Conservation (phyloP, 1,140 invertebrate species). For the Euglossa dilemma region DNA sequence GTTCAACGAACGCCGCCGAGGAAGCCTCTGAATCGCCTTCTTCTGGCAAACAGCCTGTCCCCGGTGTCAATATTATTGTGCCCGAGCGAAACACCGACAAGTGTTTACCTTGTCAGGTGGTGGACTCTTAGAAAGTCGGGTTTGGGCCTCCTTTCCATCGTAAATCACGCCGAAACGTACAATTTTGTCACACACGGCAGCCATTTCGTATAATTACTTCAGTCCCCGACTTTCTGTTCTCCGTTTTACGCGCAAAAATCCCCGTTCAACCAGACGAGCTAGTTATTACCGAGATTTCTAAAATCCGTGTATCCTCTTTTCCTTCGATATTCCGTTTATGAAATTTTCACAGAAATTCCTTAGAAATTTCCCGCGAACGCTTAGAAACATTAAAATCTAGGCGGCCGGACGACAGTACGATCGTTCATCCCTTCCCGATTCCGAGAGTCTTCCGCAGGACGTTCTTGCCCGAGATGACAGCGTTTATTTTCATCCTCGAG, state of each 20-base stretch:
- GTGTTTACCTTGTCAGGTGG: not conserved
- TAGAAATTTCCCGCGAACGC: not conserved
- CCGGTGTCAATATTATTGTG: not conserved
- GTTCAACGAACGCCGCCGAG: not conserved
- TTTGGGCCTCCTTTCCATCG: not conserved
- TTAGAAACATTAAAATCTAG: too few relatives aligned
- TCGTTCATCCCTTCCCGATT: not conserved
- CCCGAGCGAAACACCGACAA: not conserved
- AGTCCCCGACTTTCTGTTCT: not conserved
- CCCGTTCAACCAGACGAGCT: not conserved
- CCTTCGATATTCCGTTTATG: not conserved
- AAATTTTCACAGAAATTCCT: not conserved
- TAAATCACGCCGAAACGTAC: slow-evolving; percentile 6
- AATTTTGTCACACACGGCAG: not conserved
- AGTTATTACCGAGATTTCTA: not conserved
- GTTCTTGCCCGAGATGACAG: slow-evolving; percentile 8
- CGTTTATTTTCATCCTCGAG: slow-evolving; percentile 20
- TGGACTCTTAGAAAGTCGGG: slow-evolving; percentile 18
- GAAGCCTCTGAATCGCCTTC: not conserved
- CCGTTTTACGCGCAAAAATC: not conserved
- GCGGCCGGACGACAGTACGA: too few relatives aligned
- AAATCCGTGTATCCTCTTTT: not conserved
- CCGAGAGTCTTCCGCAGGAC: not conserved
- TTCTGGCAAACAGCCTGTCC: not conserved
- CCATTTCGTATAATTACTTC: not conserved